Conservation (phyloP, 64 coral and sea anemone genomes). For the Montipora cactus region DNA sequence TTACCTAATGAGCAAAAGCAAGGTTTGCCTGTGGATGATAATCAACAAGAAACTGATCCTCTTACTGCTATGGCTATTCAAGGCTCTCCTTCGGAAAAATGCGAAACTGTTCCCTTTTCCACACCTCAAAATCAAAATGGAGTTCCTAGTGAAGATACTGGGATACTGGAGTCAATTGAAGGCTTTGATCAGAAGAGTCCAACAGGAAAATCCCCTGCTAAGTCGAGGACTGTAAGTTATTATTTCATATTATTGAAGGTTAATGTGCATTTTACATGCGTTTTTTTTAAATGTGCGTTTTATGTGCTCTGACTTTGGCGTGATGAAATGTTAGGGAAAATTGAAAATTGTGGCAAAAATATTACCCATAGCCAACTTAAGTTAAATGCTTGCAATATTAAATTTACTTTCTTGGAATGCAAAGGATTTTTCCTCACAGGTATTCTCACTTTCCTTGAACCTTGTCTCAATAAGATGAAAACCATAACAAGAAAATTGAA, state of each 20-base stretch:
- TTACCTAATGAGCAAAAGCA: neutral
- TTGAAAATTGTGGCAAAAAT: no score
- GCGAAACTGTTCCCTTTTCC: neutral
- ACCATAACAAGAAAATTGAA: no score
- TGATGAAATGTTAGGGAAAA: no score
- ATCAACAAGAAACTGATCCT: neutral
- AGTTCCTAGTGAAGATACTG: neutral
- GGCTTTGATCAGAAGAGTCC: slow-evolving; percentile 20
- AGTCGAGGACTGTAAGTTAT: slow-evolving; percentile 65
- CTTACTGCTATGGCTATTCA: neutral
- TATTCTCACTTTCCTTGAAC: no score
- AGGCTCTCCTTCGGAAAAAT: slow-evolving; percentile 6
- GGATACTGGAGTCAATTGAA: neutral
- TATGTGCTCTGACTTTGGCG: no score
- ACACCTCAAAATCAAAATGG: slow-evolving; percentile 11
- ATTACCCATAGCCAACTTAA: no score
- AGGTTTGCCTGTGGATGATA: neutral
- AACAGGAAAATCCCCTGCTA: neutral
- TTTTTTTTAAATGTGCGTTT: no score
- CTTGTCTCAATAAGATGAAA: no score
- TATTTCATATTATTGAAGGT: neutral
- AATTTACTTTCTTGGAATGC: no score
- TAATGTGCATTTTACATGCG: no score
- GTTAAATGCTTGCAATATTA: no score
- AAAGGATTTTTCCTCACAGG: no score